A percentile compares a stretch with the other conserved stretches of the same genome.
Conservation (phyloP, 2,113 vertebrate genomes). For the Myiagra hebetior region DNA sequence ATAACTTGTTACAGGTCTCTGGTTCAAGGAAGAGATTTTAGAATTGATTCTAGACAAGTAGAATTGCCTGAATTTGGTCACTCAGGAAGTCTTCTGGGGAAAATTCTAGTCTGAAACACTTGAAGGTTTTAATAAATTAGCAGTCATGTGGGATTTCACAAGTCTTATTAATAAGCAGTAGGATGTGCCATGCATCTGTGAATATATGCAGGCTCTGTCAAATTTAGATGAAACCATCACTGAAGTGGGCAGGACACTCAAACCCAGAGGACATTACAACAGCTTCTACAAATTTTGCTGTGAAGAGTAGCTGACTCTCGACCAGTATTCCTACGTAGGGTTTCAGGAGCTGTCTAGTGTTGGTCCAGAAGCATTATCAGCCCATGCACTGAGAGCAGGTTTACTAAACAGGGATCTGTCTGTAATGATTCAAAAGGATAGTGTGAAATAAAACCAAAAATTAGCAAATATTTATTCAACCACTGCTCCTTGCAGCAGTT, state of each 20-base stretch:
- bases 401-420: background rate
- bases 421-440: background rate
- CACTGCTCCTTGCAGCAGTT: background rate
- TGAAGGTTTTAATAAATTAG: background rate
- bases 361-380: background rate
- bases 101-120: background rate
- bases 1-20: background rate
- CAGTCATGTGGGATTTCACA: background rate
- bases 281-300: background rate
- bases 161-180: background rate
- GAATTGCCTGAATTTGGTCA: background rate
- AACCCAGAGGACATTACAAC: background rate
- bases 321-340: background rate
- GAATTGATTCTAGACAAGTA: background rate
- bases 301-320: background rate
- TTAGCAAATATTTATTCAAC: background rate
- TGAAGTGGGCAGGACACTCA: background rate
- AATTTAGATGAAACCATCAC: background rate
- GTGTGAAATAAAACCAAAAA: background rate
- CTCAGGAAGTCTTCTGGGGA: background rate
- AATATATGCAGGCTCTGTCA: background rate
- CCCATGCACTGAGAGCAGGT: background rate
- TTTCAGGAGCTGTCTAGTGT: background rate
- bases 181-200: background rate
- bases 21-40: background rate